phyloP scores from a whole-genome alignment of 2,113 vertebrate species.

The Oriolus oriolus region DNA sequence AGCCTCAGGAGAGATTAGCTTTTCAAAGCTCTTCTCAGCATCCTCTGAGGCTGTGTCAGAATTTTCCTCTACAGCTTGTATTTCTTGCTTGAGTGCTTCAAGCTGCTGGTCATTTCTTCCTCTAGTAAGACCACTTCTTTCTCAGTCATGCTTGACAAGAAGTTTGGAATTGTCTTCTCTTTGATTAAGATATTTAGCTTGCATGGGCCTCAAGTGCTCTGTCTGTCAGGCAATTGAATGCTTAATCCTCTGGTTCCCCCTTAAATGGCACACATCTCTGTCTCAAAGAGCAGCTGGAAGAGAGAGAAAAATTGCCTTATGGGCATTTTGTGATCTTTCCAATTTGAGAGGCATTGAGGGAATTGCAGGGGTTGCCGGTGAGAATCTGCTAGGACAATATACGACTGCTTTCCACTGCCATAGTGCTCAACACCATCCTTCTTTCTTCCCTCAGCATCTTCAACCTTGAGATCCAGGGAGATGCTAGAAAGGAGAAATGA shows the following conservation, averaged over 20 bases:
- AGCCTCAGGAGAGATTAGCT: neutral
- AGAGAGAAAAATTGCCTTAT: neutral
- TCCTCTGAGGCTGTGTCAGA: neutral
- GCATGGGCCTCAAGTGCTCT: neutral
- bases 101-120: neutral
- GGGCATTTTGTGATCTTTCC: neutral
- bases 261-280: neutral
- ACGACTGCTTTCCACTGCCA: neutral
- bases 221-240: neutral
- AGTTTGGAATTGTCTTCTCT: constrained; percentile 12
- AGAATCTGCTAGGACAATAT: neutral
- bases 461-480: neutral
- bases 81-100: neutral
- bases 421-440: neutral
- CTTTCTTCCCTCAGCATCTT: neutral
- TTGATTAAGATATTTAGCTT: neutral
- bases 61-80: neutral
- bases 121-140: neutral
- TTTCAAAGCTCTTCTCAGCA: neutral
- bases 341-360: neutral
- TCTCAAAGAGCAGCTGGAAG: neutral
- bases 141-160: neutral
- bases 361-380: neutral
- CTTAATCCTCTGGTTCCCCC: neutral
- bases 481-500: neutral